phyloP scores from a whole-genome alignment of 2,797 vertebrate species.

The Pteropus rufus region DNA sequence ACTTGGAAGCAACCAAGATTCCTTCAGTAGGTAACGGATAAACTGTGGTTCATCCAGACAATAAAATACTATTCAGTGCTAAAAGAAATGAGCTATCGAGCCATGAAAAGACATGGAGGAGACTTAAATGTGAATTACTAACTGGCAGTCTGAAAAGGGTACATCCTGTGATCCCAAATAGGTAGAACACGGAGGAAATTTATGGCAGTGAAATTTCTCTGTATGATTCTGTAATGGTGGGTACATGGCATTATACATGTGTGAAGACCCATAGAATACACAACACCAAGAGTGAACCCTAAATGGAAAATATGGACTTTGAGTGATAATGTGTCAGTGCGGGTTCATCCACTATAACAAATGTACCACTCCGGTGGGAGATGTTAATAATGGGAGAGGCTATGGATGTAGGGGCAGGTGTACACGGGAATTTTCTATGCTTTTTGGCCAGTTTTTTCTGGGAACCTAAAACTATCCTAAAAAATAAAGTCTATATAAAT shows the following conservation, averaged over 20 bases:
- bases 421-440: neutral
- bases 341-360: neutral
- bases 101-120: neutral
- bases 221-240: neutral
- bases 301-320: neutral
- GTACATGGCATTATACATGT: neutral
- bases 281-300: neutral
- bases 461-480: neutral
- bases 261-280: neutral
- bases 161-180: neutral
- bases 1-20: neutral
- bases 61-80: neutral
- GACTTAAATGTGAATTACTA: neutral
- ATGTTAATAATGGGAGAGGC: too few relatives aligned
- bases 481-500: neutral
- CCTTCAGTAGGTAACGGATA: neutral
- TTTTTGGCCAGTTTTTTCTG: neutral
- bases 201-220: neutral
- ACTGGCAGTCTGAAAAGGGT: neutral
- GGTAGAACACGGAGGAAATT: neutral
- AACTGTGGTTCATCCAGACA: neutral
- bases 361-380: too few relatives aligned
- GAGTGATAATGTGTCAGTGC: neutral
- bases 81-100: neutral
- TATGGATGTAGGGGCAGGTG: neutral